Base-by-base conservation (phyloP, 1,140 invertebrate species). In the Zaprionus africanus region DNA sequence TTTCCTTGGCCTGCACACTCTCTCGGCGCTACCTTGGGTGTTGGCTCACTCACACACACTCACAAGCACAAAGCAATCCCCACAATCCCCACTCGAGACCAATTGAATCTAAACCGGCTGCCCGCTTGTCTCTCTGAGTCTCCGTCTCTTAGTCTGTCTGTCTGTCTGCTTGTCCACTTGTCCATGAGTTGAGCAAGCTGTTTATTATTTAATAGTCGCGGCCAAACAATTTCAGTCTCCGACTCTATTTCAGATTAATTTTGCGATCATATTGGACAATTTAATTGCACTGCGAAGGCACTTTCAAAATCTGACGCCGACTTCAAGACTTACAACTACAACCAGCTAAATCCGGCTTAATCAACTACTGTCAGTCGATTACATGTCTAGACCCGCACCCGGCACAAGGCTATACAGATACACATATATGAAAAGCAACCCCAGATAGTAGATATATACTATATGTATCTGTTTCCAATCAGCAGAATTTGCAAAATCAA, bases 201-300 rank as follows among this genome's bases (percentile, higher is more conserved):
- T 79, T 82, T 77, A 81, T 88, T 81, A 87, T 81, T 87, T 87
- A 88, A 87, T 88, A 74, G 75, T 74, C 41, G 41, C 36, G 36
- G 31, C 58, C 41, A 73, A 75, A 67, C 63, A 63, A 60, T 72
- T 67, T 49, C 22, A 22, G 61, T 49, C 61, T 65, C 13, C 22
- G 26, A 64, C 22, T 62, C 58, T 9, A 11, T 51, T 69, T 59
- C 53, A 64, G 61, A 65, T 57, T 65, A 59, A 60, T 73, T 64
- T 56, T 34, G 36, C 43, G 28, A 53, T 67, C 43, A 56, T 46
- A 56, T 53, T 65, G 6, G 64, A 69, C 46, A 64, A 31, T 43
- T 72, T 71, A 61, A 62, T 71, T 79, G 63, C 46, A 13, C n/a
- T 34, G 13, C 7, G 19, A 24, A 68, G 43, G 22, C 38, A 63